A percentile compares a stretch with the other conserved stretches of the same genome.
Evolutionary conservation across 2,888 invertebrate species (phyloP).

Genomic region (Rhagium mordax): DNA sequence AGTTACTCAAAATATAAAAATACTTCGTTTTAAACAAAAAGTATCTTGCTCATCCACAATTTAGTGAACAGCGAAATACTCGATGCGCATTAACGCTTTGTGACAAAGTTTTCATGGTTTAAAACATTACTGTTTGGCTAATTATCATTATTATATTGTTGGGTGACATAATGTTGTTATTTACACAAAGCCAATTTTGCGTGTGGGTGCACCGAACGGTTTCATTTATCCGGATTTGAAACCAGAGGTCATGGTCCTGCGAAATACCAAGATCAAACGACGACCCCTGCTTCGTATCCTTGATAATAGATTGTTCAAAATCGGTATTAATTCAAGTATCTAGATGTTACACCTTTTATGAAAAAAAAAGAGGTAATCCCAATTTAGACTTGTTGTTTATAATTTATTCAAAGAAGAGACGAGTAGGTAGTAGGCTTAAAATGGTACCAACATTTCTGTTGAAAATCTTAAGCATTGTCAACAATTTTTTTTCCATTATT

Average conservation of each 20-base stretch:
- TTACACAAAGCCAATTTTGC: neutral
- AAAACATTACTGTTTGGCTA: neutral
- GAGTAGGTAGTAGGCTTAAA: too few species aligned
- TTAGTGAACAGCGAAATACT: neutral
- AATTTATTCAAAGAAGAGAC: too few species aligned
- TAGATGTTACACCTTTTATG: too few species aligned
- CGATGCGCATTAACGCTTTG: neutral
- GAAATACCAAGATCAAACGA: neutral
- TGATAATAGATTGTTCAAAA: neutral
- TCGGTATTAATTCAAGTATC: neutral
- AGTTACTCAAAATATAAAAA: too few species aligned
- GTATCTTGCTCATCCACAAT: too few species aligned
- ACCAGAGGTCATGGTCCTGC: neutral
- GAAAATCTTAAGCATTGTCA: too few species aligned
- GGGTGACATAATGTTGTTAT: neutral
- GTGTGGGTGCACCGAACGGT: conserved; percentile 24
- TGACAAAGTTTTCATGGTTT: neutral
- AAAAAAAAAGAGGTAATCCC: too few species aligned
- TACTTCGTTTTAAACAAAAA: too few species aligned
- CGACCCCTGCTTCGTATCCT: neutral
- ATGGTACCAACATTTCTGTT: too few species aligned
- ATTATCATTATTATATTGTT: neutral
- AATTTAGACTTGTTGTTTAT: too few species aligned
- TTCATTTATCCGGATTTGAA: conserved; percentile 39
- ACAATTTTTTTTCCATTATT: too few species aligned